Evolutionary conservation across 2,113 vertebrate genomes (phyloP).

Genomic region (Brachirus orientalis): DNA sequence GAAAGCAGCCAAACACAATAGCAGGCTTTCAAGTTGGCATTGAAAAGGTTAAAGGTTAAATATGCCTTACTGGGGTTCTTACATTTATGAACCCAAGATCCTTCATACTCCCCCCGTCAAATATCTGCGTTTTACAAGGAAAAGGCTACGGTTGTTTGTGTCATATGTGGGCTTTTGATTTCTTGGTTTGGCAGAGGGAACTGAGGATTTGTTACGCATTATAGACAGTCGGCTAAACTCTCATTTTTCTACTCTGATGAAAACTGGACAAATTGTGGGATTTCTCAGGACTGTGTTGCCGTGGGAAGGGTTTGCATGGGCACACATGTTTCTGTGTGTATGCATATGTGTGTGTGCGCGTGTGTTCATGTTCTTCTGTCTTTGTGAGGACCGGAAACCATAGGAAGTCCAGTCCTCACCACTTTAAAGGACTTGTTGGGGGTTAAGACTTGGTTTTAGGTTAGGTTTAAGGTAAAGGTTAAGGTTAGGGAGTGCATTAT

Average conservation of each 20-base stretch:
- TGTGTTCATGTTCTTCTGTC: too few relatives aligned
- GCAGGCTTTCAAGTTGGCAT: constrained; percentile 32
- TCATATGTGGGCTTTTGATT: constrained; percentile 42
- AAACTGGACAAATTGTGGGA: constrained; percentile 61
- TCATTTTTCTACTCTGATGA: constrained; percentile 44
- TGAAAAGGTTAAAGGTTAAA: constrained; percentile 36
- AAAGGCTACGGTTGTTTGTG: constrained; percentile 30
- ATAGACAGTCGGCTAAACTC: constrained; percentile 40
- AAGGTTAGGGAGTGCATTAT: too few relatives aligned
- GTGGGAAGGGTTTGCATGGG: constrained; percentile 27
- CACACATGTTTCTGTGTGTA: constrained; percentile 28
- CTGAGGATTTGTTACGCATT: constrained; percentile 56
- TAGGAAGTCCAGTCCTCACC: too few relatives aligned
- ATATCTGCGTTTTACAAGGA: constrained; percentile 2
- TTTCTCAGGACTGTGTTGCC: constrained; percentile 39
- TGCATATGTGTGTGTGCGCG: too few relatives aligned
- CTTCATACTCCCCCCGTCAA: constrained; percentile 12
- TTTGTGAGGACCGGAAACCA: not conserved
- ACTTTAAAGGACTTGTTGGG: too few relatives aligned
- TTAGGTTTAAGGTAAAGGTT: too few relatives aligned
- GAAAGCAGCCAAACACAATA: constrained; percentile 28
- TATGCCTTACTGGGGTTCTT: constrained; percentile 26
- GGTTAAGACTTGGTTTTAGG: too few relatives aligned
- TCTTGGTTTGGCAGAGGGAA: constrained; percentile 51
- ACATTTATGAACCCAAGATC: constrained; percentile 2